Evolutionary conservation across 1,140 invertebrate genomes (phyloP).

Genomic region (Steinernema feltiae): DNA sequence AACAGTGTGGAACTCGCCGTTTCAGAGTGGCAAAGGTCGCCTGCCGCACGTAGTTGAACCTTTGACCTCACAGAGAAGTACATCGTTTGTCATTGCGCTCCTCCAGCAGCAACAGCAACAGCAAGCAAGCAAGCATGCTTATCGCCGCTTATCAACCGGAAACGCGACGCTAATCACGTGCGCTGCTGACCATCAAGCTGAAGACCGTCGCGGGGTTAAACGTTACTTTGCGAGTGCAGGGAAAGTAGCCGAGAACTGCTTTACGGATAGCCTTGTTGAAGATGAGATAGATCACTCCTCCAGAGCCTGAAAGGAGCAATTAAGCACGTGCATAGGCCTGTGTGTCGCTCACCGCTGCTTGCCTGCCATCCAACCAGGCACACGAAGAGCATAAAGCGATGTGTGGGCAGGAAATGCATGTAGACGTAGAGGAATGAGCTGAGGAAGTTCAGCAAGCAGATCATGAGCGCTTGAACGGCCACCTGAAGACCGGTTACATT

Average conservation of each 20-base stretch:
- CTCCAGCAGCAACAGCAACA: too few relatives aligned
- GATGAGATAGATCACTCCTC: background rate
- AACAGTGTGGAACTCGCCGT: too few relatives aligned
- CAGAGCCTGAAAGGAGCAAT: background rate
- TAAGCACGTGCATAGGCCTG: background rate
- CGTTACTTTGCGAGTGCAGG: background rate
- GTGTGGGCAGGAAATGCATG: background rate
- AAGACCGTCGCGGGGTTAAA: background rate
- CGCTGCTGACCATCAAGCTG: background rate
- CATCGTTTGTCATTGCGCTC: background rate
- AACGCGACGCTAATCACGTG: too few relatives aligned
- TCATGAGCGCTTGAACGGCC: background rate
- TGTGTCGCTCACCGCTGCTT: background rate
- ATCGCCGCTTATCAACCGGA: too few relatives aligned
- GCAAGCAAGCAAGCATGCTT: too few relatives aligned
- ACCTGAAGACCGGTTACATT: background rate
- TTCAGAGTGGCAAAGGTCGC: too few relatives aligned
- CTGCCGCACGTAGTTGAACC: too few relatives aligned
- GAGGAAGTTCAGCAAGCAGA: background rate
- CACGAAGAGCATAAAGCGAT: background rate
- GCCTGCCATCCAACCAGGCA: background rate
- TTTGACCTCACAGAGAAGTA: too few relatives aligned
- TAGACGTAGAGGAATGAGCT: background rate
- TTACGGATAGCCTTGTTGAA: background rate
- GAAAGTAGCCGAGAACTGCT: background rate